phyloP scores from a whole-genome alignment of 2,888 invertebrate species.

The Mycogona germanica region DNA sequence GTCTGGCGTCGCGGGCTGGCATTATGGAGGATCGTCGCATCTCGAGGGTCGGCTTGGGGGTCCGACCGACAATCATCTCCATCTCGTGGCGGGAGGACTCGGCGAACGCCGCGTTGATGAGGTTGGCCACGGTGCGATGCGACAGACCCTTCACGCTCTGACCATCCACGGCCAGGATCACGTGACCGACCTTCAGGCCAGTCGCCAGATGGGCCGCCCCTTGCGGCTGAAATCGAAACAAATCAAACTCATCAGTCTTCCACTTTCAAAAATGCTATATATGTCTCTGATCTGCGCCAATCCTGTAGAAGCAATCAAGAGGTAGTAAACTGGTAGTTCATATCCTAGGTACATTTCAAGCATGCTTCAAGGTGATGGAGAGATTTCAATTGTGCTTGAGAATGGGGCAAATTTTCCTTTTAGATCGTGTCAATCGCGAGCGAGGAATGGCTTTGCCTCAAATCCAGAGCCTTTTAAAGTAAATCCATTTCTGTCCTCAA shows the following conservation, averaged over 20 bases:
- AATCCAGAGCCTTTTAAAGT: no score
- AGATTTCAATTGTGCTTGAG: no score
- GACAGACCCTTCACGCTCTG: slow-evolving; percentile 53
- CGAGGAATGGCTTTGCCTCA: no score
- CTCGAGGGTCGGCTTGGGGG: slow-evolving; percentile 17
- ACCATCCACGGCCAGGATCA: slow-evolving; percentile 85
- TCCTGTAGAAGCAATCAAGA: no score
- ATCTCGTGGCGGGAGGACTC: slow-evolving; percentile 75
- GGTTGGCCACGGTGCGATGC: slow-evolving; percentile 79
- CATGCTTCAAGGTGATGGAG: no score
- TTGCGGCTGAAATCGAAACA: slow-evolving; percentile 54
- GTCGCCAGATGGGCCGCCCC: slow-evolving; percentile 89
- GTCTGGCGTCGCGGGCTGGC: slow-evolving; percentile 15
- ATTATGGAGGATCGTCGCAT: slow-evolving; percentile 18
- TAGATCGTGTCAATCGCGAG: no score
- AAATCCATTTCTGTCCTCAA: no score
- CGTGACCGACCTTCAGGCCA: slow-evolving; percentile 84
- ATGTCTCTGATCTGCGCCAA: no score
- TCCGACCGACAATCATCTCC: slow-evolving; percentile 64
- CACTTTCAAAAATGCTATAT: slow-evolving; percentile 1
- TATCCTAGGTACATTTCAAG: no score
- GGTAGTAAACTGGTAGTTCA: no score
- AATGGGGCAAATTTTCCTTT: no score
- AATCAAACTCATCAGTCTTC: slow-evolving; percentile 17
- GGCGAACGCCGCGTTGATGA: slow-evolving; percentile 88